Percentiles rank a stretch among this genome's conserved stretches.
Conservation (phyloP, 2,888 invertebrate genomes). For the Netelia melanura region DNA sequence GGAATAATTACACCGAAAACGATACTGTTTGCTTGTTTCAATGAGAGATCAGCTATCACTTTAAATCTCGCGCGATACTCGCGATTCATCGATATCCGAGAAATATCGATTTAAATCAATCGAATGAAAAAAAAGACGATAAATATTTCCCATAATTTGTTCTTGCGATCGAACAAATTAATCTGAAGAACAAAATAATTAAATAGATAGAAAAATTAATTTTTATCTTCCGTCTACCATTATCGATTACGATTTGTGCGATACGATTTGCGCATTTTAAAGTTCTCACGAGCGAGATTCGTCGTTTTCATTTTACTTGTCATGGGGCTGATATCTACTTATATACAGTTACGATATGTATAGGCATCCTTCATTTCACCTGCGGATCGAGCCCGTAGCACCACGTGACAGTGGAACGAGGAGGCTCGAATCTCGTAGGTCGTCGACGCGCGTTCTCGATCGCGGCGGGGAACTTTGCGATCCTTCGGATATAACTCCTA, state of each 20-base stretch:
- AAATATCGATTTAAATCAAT: neutral
- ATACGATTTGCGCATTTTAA: slow-evolving; percentile 3
- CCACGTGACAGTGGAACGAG: slow-evolving; percentile 50
- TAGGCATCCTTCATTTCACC: slow-evolving; percentile 47
- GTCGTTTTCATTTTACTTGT: slow-evolving; percentile 14
- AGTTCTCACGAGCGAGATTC: slow-evolving; percentile 8
- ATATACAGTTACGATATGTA: neutral
- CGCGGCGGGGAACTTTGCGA: slow-evolving; percentile 58
- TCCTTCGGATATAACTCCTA: slow-evolving; percentile 36
- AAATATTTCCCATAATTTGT: too few relatives aligned
- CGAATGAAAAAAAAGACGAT: neutral
- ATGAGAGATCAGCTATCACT: neutral
- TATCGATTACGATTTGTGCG: neutral
- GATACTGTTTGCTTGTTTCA: neutral
- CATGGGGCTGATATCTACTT: neutral
- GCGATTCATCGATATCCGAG: neutral
- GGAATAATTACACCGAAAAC: slow-evolving; percentile 3
- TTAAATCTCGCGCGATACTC: neutral
- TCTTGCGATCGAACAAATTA: neutral
- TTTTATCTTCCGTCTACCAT: too few relatives aligned
- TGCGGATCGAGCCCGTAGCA: slow-evolving; percentile 27
- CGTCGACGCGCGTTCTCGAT: slow-evolving; percentile 35
- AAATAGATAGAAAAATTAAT: too few relatives aligned
- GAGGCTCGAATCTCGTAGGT: slow-evolving; percentile 30
- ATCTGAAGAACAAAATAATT: too few relatives aligned